phyloP scores from a whole-genome alignment of 2,888 invertebrate species.

The Lasioglossum zephyrum region DNA sequence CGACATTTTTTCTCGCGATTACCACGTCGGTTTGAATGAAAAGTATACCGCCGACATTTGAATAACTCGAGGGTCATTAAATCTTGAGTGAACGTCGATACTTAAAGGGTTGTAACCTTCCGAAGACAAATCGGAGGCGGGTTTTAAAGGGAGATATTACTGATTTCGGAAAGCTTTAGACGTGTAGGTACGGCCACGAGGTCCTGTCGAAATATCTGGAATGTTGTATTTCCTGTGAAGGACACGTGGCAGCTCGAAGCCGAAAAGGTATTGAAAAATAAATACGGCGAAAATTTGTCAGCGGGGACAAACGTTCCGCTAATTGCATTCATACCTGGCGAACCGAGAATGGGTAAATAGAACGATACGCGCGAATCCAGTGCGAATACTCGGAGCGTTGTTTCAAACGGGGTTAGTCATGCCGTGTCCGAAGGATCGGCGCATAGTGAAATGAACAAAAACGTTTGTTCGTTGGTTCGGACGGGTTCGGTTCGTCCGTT shows the following conservation, averaged over 20 bases:
- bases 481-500: slow-evolving; percentile 12
- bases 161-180: neutral
- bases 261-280: neutral
- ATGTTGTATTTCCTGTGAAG: neutral
- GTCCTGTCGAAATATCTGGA: neutral
- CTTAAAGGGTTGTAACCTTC: slow-evolving; percentile 1
- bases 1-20: neutral
- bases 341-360: slow-evolving; percentile 14
- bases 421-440: slow-evolving; percentile 5
- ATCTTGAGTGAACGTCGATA: neutral
- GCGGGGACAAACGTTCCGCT: neutral
- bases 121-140: neutral
- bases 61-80: neutral
- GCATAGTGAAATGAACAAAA: slow-evolving; percentile 14
- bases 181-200: neutral
- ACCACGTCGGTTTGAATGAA: neutral
- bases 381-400: slow-evolving; percentile 22
- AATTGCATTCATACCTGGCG: slow-evolving; percentile 28
- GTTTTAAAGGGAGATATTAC: neutral
- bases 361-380: neutral
- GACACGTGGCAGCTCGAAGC: no score
- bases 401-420: slow-evolving; percentile 30
- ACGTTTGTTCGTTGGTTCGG: slow-evolving; percentile 17
- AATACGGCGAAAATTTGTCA: slow-evolving; percentile 1
- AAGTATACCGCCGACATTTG: neutral